Evolutionary conservation across 1,140 invertebrate species (phyloP).

Genomic region (Calephelis nemesis): DNA sequence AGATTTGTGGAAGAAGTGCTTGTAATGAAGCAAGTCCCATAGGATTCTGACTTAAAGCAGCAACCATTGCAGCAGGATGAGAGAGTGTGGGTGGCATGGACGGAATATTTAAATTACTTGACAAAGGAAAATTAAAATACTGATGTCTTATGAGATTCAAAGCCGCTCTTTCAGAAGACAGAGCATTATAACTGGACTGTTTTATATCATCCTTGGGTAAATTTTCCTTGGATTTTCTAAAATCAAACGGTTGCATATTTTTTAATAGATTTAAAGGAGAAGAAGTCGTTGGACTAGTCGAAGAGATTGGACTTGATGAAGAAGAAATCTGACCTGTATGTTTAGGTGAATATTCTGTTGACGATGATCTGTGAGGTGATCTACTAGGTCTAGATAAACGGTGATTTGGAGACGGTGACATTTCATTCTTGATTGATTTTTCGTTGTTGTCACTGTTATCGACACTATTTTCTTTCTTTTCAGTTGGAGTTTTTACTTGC

Average conservation of each 20-base stretch:
- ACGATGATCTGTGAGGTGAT: conserved; percentile 55
- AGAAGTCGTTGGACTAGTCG: conserved; percentile 79
- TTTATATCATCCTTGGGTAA: conserved; percentile 63
- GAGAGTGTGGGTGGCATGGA: conserved; percentile 77
- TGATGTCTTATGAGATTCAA: conserved; percentile 81
- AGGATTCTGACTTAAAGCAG: conserved; percentile 74
- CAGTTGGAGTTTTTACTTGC: conserved; percentile 54
- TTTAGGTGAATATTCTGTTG: conserved; percentile 58
- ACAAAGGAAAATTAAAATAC: conserved; percentile 79
- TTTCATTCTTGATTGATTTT: conserved; percentile 36
- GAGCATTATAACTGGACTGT: conserved; percentile 70
- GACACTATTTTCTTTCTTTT: conserved; percentile 37
- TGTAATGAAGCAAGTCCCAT: conserved; percentile 71
- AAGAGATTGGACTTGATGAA: conserved; percentile 70
- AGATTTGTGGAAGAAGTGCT: conserved; percentile 69
- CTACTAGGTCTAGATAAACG: conserved; percentile 20
- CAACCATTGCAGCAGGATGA: conserved; percentile 79
- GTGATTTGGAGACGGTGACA: not conserved
- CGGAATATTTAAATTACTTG: conserved; percentile 83
- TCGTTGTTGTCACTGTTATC: conserved; percentile 46
- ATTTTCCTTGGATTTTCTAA: conserved; percentile 82
- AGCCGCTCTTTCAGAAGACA: conserved; percentile 67
- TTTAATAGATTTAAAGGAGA: conserved; percentile 93
- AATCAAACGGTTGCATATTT: conserved; percentile 97
- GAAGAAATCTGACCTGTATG: conserved; percentile 59